Percentiles rank a stretch among this genome's conserved stretches.
Conservation (phyloP, 2,797 vertebrate species). For the Micropoecilia bifurca region DNA sequence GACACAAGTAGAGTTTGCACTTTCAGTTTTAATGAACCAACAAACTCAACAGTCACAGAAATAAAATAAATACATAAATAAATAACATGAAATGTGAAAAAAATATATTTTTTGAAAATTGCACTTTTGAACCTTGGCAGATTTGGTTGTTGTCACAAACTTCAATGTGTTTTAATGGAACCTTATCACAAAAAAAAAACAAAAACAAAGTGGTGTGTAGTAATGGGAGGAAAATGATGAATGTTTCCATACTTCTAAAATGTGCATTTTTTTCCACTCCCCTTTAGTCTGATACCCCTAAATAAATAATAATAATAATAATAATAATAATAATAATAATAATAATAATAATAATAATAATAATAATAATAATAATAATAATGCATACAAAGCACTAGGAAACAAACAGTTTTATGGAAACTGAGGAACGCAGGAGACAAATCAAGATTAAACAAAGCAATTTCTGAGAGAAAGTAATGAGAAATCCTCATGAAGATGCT, state of each 20-base stretch:
- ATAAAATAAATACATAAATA: not conserved
- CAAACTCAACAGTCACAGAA: slow-evolving; percentile 17
- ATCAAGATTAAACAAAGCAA: not conserved
- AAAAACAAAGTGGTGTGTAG: not conserved
- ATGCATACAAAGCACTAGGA: not conserved
- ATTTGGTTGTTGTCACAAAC: not conserved
- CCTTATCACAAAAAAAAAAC: too few species aligned
- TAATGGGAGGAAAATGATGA: not conserved
- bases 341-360: too few species aligned
- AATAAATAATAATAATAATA: not conserved
- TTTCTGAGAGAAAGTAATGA: not conserved
- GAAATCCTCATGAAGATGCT: not conserved
- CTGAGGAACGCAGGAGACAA: not conserved
- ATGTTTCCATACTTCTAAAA: not conserved
- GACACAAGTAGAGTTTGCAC: slow-evolving; percentile 53
- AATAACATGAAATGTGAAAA: not conserved
- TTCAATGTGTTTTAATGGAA: not conserved
- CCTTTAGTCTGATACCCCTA: not conserved
- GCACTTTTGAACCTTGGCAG: not conserved
- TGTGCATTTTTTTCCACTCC: not conserved
- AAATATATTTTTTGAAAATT: not conserved
- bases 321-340: not conserved
- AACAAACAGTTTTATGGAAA: not conserved
- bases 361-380: not conserved
- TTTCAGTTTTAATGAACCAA: slow-evolving; percentile 6